Percentiles rank a stretch among this genome's conserved stretches.
These are phyloP conservation scores for Aegithalos caudatus DNA, from an alignment of 2,113 vertebrate species.

Conservation along the genomic window DNA sequence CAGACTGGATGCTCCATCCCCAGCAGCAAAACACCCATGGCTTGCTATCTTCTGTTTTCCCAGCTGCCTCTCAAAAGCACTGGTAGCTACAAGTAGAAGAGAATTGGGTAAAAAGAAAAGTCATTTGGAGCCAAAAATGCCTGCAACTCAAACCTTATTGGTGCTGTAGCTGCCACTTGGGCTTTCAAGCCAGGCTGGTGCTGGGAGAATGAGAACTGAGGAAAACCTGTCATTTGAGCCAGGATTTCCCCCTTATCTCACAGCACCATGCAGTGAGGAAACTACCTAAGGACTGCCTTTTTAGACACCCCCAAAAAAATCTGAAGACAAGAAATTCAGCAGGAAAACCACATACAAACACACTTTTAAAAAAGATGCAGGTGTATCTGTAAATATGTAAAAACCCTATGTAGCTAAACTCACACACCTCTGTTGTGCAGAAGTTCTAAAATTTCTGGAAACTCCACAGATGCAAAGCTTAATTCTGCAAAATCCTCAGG, in stretches of 20 bases:
- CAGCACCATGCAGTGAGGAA: background rate
- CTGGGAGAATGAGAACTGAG: background rate
- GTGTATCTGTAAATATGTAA: background rate
- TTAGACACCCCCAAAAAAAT: background rate
- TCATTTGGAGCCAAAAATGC: background rate
- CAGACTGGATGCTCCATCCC: background rate
- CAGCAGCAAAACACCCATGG: background rate
- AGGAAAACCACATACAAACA: background rate
- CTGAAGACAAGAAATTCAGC: background rate
- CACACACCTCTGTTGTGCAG: fast-evolving
- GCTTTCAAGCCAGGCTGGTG: background rate
- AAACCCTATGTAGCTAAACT: background rate
- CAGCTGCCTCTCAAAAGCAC: background rate
- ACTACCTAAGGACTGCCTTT: background rate
- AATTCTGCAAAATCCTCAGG: constrained; percentile 9
- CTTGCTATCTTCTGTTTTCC: background rate
- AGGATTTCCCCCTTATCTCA: background rate
- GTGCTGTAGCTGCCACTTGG: background rate
- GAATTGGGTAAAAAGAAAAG: background rate
- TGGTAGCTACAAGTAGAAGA: background rate
- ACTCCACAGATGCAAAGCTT: background rate
- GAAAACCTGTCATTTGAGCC: background rate
- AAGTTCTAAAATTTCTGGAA: background rate
- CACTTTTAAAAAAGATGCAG: background rate
- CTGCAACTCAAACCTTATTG: background rate